A percentile compares a stretch with the other conserved stretches of the same genome.
Evolutionary conservation across 2,113 vertebrate genomes (phyloP).

Genomic region (Tichodroma muraria): DNA sequence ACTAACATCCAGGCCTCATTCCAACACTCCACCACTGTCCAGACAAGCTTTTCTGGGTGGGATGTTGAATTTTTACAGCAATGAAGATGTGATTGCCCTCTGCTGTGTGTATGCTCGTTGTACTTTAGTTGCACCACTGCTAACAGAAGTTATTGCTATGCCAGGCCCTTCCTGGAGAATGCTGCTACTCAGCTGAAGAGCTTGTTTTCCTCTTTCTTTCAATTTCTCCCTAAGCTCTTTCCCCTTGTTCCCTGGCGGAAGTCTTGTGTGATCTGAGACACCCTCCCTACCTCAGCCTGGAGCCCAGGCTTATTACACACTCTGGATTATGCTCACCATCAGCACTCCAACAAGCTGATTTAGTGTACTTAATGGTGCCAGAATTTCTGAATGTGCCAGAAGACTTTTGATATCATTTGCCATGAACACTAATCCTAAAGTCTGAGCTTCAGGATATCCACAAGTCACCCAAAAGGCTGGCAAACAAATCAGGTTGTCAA

Average conservation of each 20-base stretch:
- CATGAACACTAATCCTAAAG: neutral
- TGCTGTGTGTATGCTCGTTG: neutral
- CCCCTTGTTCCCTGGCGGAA: neutral
- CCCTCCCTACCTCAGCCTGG: neutral
- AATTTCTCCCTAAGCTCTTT: neutral
- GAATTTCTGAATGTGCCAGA: neutral
- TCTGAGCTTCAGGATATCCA: neutral
- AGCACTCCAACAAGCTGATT: neutral
- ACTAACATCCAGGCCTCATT: neutral
- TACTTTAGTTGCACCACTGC: neutral
- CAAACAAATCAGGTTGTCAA: neutral
- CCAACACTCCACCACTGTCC: neutral
- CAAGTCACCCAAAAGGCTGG: neutral
- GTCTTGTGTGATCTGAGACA: neutral
- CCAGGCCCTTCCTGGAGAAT: neutral
- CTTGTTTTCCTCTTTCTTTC: neutral
- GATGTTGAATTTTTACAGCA: neutral
- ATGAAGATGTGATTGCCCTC: neutral
- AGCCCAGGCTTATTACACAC: neutral
- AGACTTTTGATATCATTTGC: neutral
- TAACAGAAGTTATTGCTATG: neutral
- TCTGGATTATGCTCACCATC: neutral
- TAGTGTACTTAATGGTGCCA: neutral
- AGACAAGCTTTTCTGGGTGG: neutral
- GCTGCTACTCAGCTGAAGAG: neutral